phyloP scores from a whole-genome alignment of 2,888 invertebrate species.

The Leucania comma region DNA sequence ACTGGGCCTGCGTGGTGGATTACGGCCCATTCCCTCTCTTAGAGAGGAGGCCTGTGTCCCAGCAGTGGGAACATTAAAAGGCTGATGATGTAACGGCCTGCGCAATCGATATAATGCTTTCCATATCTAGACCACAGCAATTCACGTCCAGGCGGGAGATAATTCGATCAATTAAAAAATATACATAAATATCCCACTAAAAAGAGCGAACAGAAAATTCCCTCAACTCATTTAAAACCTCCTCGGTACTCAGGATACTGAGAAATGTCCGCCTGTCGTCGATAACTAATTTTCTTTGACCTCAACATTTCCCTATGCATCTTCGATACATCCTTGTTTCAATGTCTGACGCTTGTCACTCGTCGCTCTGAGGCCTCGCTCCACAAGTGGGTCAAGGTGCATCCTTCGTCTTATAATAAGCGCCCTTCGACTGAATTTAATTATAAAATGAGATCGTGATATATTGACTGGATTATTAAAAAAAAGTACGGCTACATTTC shows the following conservation, averaged over 20 bases:
- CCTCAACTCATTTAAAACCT: slow-evolving; percentile 1
- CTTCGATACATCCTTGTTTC: slow-evolving; percentile 29
- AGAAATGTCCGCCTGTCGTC: not conserved
- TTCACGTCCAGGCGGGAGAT: too few species aligned
- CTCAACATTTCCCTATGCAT: slow-evolving; percentile 34
- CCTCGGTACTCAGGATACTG: not conserved
- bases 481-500: not conserved
- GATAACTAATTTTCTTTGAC: slow-evolving; percentile 11
- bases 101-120: too few species aligned
- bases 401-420: slow-evolving; percentile 48
- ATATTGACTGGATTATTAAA: slow-evolving; percentile 2
- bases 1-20: too few species aligned
- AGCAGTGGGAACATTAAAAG: too few species aligned
- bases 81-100: too few species aligned
- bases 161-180: not conserved
- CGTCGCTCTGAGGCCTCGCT: slow-evolving; percentile 29
- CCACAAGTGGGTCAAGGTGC: slow-evolving; percentile 61
- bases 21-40: too few species aligned
- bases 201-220: not conserved
- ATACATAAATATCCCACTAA: not conserved
- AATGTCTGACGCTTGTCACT: slow-evolving; percentile 31
- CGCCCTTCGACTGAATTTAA: slow-evolving; percentile 39
- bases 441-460: slow-evolving; percentile 10
- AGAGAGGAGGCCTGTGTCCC: too few species aligned
- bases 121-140: too few species aligned